Base-by-base conservation (phyloP, 2,888 invertebrate species). In the Thelaira solivaga region DNA sequence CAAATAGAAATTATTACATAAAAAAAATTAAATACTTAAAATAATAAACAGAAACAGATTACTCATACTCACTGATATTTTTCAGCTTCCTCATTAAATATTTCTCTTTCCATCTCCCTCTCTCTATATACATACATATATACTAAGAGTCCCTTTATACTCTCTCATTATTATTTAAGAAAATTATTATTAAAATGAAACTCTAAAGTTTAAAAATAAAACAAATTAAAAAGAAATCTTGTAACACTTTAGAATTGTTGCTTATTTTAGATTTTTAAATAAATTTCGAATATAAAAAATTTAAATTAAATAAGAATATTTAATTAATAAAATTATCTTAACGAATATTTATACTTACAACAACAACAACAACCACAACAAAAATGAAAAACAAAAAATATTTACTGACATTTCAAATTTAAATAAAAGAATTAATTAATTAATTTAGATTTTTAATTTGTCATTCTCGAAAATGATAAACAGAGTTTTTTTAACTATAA, bases 261-360 rank as follows among this genome's bases (percentile, higher is more conserved):
- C 78, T 78, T 78, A 69, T 69, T 78, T 78, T 78, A 78, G 78
- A 78, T 61, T 78, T 77, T 78, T 74, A 69, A 74, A 61, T 34
- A 24, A 73, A 61, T 47, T 75, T 68, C 65, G 4, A 61, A 51
- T 57, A 51, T n/a, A 5, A 39, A 39, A 13, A 13, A 39, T n/a
- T n/a, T 43, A 53, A 43, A 61, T 24, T 22, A 31, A 29, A 77
- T 47, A 67, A 72, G 24, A 71, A 65, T 55, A 55, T 45, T 65
- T 53, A 61, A 61, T 36, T 53, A 26, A 61, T 45, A 62, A 53
- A 62, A 47, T 49, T 67, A 64, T 68, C 72, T 72, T 73, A 77
- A 77, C 68, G 72, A 77, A 74, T 65, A 78, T 78, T 74, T 74
- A 74, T 74, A 78, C 64, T 53, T 57, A 68, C 43, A 64, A 61